Base-by-base conservation (phyloP, 1,140 invertebrate species). In the Copidosoma floridanum region DNA sequence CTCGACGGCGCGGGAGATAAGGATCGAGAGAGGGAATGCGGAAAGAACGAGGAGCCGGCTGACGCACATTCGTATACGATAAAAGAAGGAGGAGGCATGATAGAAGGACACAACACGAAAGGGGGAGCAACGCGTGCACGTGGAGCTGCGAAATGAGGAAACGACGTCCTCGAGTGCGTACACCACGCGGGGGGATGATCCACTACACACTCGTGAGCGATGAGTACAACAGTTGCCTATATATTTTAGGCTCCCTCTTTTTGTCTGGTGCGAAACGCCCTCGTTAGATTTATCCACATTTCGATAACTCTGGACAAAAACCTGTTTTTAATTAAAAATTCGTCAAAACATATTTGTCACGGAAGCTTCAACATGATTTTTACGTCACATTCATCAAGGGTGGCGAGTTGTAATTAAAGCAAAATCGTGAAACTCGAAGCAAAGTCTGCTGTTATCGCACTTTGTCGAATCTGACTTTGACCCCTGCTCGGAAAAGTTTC, bases 61-160 rank as follows among this genome's bases (percentile, higher is more conserved):
- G 58, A n/a, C n/a, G n/a, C 50, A 65, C 47, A 58, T 44, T 67
- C 41, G 18, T 43, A 23, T 58, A 61, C 35, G 47, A 58, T 54
- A 64, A 67, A 66, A 57, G 38, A 64, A 21, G 43, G 46, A 47
- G 32, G 21, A 38, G 61, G 47, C 57, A 43, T 10, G 27, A 41
- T 40, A 40, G 57, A 38, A 53, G 12, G 55, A 61, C 61, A 65
- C 65, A n/a, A n/a, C n/a, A n/a, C n/a, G n/a, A n/a, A n/a, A n/a
- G n/a, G n/a, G n/a, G n/a, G 71, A 76, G 69, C 71, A 71, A 67
- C 66, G 72, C n/a, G 69, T 63, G 44, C n/a, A n/a, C 26, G 27
- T 72, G 67, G 68, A 70, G 65, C 65, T 67, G 67, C 69, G 70
- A 71, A 73, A 75, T 68, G 70, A 73, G 68, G 65, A 73, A 66